These are phyloP conservation scores for Dendrolimus punctatus DNA, from an alignment of 1,140 invertebrate species.

Conservation along the genomic window DNA sequence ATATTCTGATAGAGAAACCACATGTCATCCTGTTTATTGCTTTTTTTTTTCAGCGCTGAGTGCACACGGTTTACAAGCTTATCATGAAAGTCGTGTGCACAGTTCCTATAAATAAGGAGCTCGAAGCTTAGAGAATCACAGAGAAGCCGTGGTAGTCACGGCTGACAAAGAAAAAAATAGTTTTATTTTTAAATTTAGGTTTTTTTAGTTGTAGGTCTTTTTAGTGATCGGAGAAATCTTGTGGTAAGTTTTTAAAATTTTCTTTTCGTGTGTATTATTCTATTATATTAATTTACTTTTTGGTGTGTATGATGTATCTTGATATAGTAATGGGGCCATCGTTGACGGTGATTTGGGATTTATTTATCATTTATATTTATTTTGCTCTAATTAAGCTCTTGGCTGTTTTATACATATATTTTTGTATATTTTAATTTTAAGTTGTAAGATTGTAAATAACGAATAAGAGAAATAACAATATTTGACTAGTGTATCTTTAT, in stretches of 20 bases:
- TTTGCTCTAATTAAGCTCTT: no score
- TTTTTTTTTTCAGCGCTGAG: neutral
- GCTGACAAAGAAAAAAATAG: slow-evolving; percentile 9
- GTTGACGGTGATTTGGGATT: no score
- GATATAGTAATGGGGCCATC: no score
- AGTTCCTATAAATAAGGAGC: slow-evolving; percentile 4
- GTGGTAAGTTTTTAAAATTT: slow-evolving; percentile 8
- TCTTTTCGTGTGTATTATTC: slow-evolving; percentile 1
- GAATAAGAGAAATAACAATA: neutral
- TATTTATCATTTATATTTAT: no score
- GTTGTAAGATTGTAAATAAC: no score
- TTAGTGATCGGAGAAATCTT: slow-evolving; percentile 4
- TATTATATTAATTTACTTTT: neutral
- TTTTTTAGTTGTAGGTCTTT: neutral
- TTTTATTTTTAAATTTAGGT: neutral
- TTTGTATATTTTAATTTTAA: no score
- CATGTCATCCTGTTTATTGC: no score
- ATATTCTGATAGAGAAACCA: no score
- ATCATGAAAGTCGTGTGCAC: slow-evolving; percentile 2
- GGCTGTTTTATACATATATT: no score
- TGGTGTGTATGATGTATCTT: no score
- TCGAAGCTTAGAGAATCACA: slow-evolving; percentile 4
- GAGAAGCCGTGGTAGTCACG: slow-evolving; percentile 15
- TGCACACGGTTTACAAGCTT: slow-evolving; percentile 9
- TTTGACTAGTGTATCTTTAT: neutral